phyloP scores from a whole-genome alignment of 2,113 vertebrate species.

The Zosterops borbonicus region DNA sequence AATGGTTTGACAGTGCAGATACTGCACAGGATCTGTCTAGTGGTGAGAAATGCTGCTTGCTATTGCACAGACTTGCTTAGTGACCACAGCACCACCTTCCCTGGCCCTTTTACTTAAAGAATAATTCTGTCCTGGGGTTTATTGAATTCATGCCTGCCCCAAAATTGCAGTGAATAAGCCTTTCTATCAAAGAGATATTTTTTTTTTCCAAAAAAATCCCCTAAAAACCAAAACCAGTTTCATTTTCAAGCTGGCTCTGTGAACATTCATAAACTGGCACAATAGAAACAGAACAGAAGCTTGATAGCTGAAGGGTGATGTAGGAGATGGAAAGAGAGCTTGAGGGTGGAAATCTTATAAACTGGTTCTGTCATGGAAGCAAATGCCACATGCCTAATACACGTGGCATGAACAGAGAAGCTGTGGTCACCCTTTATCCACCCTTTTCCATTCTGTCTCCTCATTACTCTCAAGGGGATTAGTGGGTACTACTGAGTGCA shows the following conservation, averaged over 20 bases:
- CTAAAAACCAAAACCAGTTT: background rate
- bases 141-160: background rate
- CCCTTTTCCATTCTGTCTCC: background rate
- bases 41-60: background rate
- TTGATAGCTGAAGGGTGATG: background rate
- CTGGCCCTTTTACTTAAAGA: background rate
- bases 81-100: background rate
- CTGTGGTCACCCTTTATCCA: background rate
- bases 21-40: background rate
- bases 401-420: background rate
- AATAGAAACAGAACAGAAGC: background rate
- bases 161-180: background rate
- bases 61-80: background rate
- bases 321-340: background rate
- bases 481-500: background rate
- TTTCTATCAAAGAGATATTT: background rate
- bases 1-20: background rate
- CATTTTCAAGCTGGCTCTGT: background rate
- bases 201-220: background rate
- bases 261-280: background rate
- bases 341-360: background rate
- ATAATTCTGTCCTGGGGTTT: background rate
- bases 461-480: background rate
- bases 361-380: background rate
- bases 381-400: background rate